phyloP scores from a whole-genome alignment of 2,888 invertebrate species.

The Galerucella pusilla region DNA sequence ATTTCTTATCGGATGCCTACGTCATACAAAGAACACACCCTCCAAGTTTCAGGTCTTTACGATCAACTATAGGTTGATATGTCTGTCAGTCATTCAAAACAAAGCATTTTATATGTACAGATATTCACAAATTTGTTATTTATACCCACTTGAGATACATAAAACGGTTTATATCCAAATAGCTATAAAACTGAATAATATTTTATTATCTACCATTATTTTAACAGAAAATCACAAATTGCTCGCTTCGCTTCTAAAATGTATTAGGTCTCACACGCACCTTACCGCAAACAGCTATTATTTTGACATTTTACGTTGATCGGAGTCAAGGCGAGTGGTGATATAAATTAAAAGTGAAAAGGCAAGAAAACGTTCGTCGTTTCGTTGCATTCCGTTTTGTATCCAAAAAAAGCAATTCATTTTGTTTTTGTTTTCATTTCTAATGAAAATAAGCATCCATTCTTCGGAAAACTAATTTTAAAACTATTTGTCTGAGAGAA shows the following conservation, averaged over 20 bases:
- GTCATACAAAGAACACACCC: too few relatives aligned
- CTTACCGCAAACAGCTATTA: constrained; percentile 24
- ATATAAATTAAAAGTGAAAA: constrained; percentile 26
- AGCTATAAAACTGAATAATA: constrained; percentile 18
- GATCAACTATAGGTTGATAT: too few relatives aligned
- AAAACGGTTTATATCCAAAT: not conserved
- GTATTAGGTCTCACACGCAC: constrained; percentile 26
- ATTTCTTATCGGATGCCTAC: too few relatives aligned
- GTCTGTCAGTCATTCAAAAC: too few relatives aligned
- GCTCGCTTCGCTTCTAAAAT: constrained; percentile 15
- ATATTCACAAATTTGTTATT: not conserved
- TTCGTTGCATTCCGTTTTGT: not conserved
- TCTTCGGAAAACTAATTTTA: not conserved
- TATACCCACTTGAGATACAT: not conserved
- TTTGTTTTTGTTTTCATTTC: not conserved
- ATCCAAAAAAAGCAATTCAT: not conserved
- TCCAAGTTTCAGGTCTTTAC: too few relatives aligned
- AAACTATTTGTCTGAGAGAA: too few relatives aligned
- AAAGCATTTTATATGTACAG: too few relatives aligned
- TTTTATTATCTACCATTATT: constrained; percentile 20
- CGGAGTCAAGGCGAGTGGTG: constrained; percentile 13
- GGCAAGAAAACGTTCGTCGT: constrained; percentile 19
- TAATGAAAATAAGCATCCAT: not conserved
- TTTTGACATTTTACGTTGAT: constrained; percentile 22
- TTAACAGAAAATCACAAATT: constrained; percentile 11